Evolutionary conservation across 2,113 vertebrate genomes (phyloP).

Genomic region (Corydoras sp.): DNA sequence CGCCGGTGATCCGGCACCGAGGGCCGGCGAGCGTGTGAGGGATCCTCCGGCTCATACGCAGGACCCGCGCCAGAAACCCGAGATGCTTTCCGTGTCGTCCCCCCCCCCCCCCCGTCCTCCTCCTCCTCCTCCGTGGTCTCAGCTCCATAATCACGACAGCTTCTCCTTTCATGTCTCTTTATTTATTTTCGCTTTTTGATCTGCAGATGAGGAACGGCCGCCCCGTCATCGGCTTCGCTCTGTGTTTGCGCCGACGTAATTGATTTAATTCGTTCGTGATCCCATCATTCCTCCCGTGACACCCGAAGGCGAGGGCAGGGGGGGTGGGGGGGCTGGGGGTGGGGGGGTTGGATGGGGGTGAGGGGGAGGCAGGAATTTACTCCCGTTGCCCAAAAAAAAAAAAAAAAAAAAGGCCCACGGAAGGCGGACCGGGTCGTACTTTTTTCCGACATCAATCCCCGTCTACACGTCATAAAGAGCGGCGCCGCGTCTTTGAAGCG

Average conservation of each 20-base stretch:
- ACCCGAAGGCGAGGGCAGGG: constrained; percentile 6
- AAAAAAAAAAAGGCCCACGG: too few relatives aligned
- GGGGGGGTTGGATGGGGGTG: not conserved
- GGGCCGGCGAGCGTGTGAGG: constrained; percentile 10
- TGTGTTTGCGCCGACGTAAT: constrained; percentile 34
- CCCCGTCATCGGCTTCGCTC: constrained; percentile 11
- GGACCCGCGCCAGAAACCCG: not conserved
- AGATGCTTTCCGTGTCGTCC: too few relatives aligned
- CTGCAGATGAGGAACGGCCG: constrained; percentile 33
- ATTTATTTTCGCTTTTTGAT: constrained; percentile 25
- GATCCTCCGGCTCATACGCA: constrained; percentile 4
- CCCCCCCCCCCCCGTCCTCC: too few relatives aligned
- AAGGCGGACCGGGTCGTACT: too few relatives aligned
- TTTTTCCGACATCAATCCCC: too few relatives aligned
- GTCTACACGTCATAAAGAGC: too few relatives aligned
- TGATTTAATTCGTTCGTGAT: constrained; percentile 36
- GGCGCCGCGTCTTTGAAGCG: too few relatives aligned
- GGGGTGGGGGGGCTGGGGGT: not conserved
- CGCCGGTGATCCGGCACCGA: not conserved
- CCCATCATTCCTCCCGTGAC: constrained; percentile 35
- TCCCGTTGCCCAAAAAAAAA: too few relatives aligned
- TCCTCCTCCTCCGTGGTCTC: not conserved
- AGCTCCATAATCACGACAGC: constrained; percentile 2
- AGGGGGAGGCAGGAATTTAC: too few relatives aligned
- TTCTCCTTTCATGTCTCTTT: constrained; percentile 30